phyloP scores from a whole-genome alignment of 2,113 vertebrate species.

The Carollia perspicillata region DNA sequence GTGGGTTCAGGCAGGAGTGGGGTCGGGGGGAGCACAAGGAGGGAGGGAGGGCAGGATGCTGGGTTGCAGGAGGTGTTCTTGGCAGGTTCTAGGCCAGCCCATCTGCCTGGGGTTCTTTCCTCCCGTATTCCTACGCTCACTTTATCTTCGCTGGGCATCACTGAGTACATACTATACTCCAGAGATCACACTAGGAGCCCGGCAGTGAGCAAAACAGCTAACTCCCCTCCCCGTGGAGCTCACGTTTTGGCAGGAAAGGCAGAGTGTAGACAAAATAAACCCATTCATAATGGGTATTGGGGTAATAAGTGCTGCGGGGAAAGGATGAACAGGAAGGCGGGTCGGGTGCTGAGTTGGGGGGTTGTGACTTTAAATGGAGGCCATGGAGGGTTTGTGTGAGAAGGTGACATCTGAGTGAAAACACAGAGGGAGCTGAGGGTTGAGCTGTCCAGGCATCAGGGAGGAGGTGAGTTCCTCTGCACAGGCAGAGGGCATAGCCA shows the following conservation, averaged over 20 bases:
- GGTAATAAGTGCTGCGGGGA: neutral
- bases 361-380: neutral
- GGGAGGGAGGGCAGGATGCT: rapidly evolving
- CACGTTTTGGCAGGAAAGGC: neutral
- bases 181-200: neutral
- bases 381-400: neutral
- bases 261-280: neutral
- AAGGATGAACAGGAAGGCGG: neutral
- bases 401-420: neutral
- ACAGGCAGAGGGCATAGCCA: neutral
- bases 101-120: neutral
- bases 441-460: neutral
- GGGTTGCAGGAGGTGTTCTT: neutral
- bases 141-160: neutral
- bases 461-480: neutral
- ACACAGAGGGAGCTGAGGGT: neutral
- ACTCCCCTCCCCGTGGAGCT: rapidly evolving
- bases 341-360: too few species aligned
- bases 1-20: conserved; percentile 68
- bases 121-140: rapidly evolving
- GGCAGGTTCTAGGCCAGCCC: neutral
- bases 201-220: rapidly evolving
- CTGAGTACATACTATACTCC: rapidly evolving
- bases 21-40: rapidly evolving
- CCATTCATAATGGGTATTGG: rapidly evolving